Conservation (phyloP, 2,888 invertebrate species). For the Campopleginae sp. region DNA sequence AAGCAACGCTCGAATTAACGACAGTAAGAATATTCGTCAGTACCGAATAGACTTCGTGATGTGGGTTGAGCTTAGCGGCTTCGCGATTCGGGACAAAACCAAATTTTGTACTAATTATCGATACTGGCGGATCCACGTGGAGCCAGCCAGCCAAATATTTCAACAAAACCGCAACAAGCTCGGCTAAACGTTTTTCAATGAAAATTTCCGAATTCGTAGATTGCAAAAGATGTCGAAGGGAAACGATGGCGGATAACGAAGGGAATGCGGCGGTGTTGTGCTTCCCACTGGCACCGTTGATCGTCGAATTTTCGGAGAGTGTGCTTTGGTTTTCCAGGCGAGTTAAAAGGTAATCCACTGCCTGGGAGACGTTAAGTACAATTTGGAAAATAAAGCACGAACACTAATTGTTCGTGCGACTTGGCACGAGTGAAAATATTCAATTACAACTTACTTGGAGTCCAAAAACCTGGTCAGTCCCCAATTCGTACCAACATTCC, state of each 20-base stretch:
- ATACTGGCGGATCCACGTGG: conserved; percentile 78
- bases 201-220: conserved; percentile 74
- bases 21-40: conserved; percentile 75
- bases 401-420: background rate
- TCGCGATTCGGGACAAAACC: conserved; percentile 81
- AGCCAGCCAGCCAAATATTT: conserved; percentile 80
- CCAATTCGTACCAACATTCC: conserved; percentile 80
- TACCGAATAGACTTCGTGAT: conserved; percentile 77
- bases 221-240: conserved; percentile 77
- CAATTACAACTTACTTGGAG: conserved; percentile 69
- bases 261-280: conserved; percentile 75
- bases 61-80: conserved; percentile 78
- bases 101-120: conserved; percentile 77
- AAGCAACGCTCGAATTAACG: conserved; percentile 72
- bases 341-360: conserved; percentile 74
- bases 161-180: conserved; percentile 74
- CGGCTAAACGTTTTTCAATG: conserved; percentile 73
- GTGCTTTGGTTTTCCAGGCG: conserved; percentile 75
- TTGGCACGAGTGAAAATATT: background rate
- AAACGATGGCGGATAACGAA: conserved; percentile 76
- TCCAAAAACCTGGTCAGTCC: conserved; percentile 74
- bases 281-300: conserved; percentile 66
- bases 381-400: background rate
- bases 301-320: conserved; percentile 71
- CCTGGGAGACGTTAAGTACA: conserved; percentile 64